Conservation (phyloP, 2,888 invertebrate species). For the Rhamnusium bicolor region DNA sequence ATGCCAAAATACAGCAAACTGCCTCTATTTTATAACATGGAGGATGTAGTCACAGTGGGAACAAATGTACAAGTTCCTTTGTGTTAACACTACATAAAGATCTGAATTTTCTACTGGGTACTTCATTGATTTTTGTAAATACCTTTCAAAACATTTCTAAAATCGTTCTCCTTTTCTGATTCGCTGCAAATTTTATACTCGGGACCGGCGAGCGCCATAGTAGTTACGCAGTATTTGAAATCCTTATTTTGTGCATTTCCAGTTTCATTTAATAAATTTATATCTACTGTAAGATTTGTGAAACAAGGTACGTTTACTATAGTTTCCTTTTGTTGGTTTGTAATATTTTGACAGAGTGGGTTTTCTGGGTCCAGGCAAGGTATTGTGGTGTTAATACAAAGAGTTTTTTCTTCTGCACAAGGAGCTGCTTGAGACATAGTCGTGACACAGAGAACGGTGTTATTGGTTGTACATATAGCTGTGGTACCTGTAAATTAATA, state of each 20-base stretch:
- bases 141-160: conserved; percentile 52
- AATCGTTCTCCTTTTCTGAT: conserved; percentile 42
- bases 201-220: conserved; percentile 65
- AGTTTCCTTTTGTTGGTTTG: conserved; percentile 52
- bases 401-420: conserved; percentile 58
- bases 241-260: conserved; percentile 47
- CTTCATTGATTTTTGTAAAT: no score
- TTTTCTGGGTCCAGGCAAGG: conserved; percentile 58
- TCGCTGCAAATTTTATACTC: conserved; percentile 55
- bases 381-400: conserved; percentile 61
- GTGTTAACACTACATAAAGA: no score
- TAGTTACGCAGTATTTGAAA: conserved; percentile 64
- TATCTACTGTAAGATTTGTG: conserved; percentile 63
- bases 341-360: conserved; percentile 59
- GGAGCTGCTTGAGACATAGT: conserved; percentile 60
- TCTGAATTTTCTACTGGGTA: no score
- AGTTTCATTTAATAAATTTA: conserved; percentile 56
- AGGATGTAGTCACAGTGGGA: no score
- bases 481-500: conserved; percentile 47
- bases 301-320: conserved; percentile 64
- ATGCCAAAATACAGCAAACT: no score
- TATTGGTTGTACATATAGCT: conserved; percentile 64
- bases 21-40: no score
- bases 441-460: conserved; percentile 64
- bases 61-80: no score